Evolutionary conservation across 1,140 invertebrate genomes (phyloP).

Genomic region (Bombus vancouverensis): DNA sequence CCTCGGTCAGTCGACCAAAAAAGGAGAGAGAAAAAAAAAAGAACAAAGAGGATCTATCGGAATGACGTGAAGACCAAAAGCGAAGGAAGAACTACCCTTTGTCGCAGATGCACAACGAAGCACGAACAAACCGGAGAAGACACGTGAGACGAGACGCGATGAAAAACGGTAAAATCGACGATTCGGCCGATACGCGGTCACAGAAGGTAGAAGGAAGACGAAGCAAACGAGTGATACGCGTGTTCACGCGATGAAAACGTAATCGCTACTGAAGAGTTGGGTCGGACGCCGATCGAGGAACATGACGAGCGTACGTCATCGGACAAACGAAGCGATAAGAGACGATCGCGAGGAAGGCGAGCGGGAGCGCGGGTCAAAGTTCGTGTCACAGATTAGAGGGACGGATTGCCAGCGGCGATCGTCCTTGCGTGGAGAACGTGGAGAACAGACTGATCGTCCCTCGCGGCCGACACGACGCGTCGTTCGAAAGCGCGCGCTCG

Average conservation of each 20-base stretch:
- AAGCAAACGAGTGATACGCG: not conserved
- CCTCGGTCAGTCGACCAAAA: too few relatives aligned
- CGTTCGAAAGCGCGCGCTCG: slow-evolving; percentile 70
- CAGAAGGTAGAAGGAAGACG: not conserved
- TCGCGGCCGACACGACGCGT: slow-evolving; percentile 60
- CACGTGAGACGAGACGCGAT: too few relatives aligned
- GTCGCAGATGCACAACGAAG: too few relatives aligned
- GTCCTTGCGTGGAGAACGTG: slow-evolving; percentile 69
- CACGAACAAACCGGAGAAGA: too few relatives aligned
- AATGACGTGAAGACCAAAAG: not conserved
- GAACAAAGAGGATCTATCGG: too few relatives aligned
- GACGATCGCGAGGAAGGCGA: slow-evolving; percentile 20
- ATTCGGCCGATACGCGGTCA: not conserved
- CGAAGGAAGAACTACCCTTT: too few relatives aligned
- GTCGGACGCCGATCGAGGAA: slow-evolving; percentile 8
- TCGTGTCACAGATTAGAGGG: slow-evolving; percentile 47
- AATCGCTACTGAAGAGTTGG: slow-evolving; percentile 32
- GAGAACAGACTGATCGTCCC: slow-evolving; percentile 69
- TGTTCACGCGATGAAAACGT: slow-evolving; percentile 6
- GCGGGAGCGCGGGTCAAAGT: slow-evolving; percentile 50
- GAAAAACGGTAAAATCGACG: too few relatives aligned
- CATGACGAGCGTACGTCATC: slow-evolving; percentile 34
- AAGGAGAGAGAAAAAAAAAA: too few relatives aligned
- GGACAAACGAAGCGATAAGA: slow-evolving; percentile 14
- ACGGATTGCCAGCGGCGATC: slow-evolving; percentile 37